Percentiles rank a stretch among this genome's conserved stretches.
These are phyloP conservation scores for Tetranychus truncatus DNA, from an alignment of 2,888 invertebrate species.

Conservation along the genomic window DNA sequence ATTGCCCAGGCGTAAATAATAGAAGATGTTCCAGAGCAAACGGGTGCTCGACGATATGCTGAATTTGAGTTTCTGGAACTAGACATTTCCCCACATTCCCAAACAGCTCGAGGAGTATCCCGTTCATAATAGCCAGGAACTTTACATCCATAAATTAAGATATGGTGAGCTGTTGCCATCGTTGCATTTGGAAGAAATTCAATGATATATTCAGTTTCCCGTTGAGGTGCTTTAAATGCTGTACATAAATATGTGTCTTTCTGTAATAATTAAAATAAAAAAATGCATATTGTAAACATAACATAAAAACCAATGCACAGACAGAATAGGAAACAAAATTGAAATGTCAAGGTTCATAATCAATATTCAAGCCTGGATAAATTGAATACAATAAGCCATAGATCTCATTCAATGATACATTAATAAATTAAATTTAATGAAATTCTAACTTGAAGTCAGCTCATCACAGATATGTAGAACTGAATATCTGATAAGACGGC, in stretches of 20 bases:
- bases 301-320: neutral
- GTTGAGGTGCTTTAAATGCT: constrained; percentile 58
- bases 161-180: constrained; percentile 78
- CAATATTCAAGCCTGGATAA: too few relatives aligned
- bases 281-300: constrained; percentile 24
- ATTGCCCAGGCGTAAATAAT: constrained; percentile 87
- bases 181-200: constrained; percentile 81
- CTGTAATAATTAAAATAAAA: constrained; percentile 41
- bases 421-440: too few relatives aligned
- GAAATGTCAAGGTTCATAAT: too few relatives aligned
- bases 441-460: too few relatives aligned
- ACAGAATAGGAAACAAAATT: neutral
- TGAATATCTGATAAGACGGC: too few relatives aligned
- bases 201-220: constrained; percentile 60
- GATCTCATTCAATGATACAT: too few relatives aligned
- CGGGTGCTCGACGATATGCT: constrained; percentile 29
- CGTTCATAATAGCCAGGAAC: constrained; percentile 61
- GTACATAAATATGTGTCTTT: constrained; percentile 80
- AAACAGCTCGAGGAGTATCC: constrained; percentile 28
- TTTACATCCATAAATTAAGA: constrained; percentile 72
- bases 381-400: too few relatives aligned
- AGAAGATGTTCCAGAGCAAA: constrained; percentile 35
- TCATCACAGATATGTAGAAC: too few relatives aligned
- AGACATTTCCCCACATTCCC: constrained; percentile 86
- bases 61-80: constrained; percentile 33